A percentile compares a stretch with the other conserved stretches of the same genome.
Evolutionary conservation across 2,888 invertebrate genomes (phyloP).

Genomic region (Chrysodeixis includens): DNA sequence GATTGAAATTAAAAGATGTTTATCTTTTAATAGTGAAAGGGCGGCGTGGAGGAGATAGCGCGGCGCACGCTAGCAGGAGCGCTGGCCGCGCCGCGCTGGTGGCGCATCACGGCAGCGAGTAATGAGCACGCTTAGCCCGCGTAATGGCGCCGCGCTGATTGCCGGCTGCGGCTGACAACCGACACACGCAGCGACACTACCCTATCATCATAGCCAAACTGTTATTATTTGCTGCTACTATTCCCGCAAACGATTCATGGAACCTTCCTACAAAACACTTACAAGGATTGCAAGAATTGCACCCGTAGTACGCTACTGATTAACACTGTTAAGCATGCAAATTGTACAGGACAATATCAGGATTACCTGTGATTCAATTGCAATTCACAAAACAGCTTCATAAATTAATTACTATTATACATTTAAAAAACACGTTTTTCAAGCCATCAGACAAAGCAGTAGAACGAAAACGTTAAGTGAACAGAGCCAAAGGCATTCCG

Average conservation of each 20-base stretch:
- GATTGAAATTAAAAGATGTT: constrained; percentile 71
- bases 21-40: constrained; percentile 69
- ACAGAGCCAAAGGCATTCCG: constrained; percentile 63
- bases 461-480: constrained; percentile 63
- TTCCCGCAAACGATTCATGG: constrained; percentile 63
- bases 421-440: constrained; percentile 53
- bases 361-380: constrained; percentile 26
- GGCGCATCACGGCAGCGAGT: constrained; percentile 68
- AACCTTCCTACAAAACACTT: constrained; percentile 58
- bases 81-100: constrained; percentile 22
- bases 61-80: constrained; percentile 42
- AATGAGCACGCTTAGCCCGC: constrained; percentile 80
- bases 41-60: constrained; percentile 58
- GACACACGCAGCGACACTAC: constrained; percentile 68
- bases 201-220: constrained; percentile 67
- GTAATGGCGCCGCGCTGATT: constrained; percentile 78
- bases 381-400: constrained; percentile 47
- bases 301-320: constrained; percentile 10
- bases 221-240: constrained; percentile 70
- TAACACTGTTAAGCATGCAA: constrained; percentile 15
- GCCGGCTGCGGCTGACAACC: constrained; percentile 69
- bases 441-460: constrained; percentile 57
- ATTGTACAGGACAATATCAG: constrained; percentile 22
- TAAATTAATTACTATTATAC: constrained; percentile 55
- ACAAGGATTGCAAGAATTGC: constrained; percentile 46